A percentile compares a stretch with the other conserved stretches of the same genome.
These are phyloP conservation scores for Cyprinella venusta DNA, from an alignment of 2,797 vertebrate species.

Conservation along the genomic window DNA sequence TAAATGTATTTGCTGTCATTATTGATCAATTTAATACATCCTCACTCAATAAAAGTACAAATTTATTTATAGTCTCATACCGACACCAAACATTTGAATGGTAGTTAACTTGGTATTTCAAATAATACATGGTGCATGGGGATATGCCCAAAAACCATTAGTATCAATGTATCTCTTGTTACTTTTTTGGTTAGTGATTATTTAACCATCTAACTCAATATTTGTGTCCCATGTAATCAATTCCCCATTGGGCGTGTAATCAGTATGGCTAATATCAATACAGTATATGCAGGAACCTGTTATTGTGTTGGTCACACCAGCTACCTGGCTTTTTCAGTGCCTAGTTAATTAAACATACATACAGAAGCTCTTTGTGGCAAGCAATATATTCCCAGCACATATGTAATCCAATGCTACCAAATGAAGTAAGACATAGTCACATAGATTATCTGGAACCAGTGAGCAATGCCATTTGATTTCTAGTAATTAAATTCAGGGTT, in stretches of 20 bases:
- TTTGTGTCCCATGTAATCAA: background rate
- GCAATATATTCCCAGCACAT: constrained; percentile 38
- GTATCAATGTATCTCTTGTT: background rate
- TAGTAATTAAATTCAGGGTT: constrained; percentile 30
- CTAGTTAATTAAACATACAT: constrained; percentile 56
- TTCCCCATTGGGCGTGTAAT: background rate
- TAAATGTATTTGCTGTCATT: background rate
- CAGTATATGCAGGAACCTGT: constrained; percentile 32
- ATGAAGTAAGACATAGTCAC: constrained; percentile 35
- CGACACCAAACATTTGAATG: background rate
- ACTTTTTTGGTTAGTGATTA: constrained; percentile 2
- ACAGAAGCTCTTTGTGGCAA: constrained; percentile 54
- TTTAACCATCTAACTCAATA: constrained; percentile 14
- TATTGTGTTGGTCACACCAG: constrained; percentile 36
- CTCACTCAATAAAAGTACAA: background rate
- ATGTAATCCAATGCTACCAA: constrained; percentile 49
- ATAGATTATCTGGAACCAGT: constrained; percentile 36
- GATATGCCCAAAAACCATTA: background rate
- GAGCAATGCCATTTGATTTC: constrained; percentile 10
- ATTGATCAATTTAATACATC: background rate
- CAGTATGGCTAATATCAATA: background rate
- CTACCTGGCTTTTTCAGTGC: constrained; percentile 37
- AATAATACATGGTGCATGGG: too few species aligned
- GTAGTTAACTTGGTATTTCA: background rate
- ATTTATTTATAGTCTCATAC: background rate